A percentile compares a stretch with the other conserved stretches of the same genome.
These are phyloP conservation scores for Spodoptera exigua DNA, from an alignment of 2,888 invertebrate genomes.

Conservation along the genomic window DNA sequence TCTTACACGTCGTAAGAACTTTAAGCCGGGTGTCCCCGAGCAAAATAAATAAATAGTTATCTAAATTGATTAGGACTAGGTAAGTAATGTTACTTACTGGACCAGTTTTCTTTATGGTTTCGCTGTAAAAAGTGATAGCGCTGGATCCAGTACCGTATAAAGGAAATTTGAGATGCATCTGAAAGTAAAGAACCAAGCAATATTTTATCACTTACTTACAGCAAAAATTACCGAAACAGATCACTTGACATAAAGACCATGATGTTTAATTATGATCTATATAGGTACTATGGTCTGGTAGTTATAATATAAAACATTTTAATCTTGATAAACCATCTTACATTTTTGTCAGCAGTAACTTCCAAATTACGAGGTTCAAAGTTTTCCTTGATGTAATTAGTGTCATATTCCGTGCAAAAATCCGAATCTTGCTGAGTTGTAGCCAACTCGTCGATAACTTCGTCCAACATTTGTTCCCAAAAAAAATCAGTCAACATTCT, in stretches of 20 bases:
- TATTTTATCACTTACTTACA: too few species aligned
- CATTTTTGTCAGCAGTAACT: slow-evolving; percentile 79
- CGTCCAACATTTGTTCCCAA: slow-evolving; percentile 87
- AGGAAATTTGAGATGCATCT: slow-evolving; percentile 85
- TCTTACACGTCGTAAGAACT: too few species aligned
- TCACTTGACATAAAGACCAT: too few species aligned
- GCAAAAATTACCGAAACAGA: too few species aligned
- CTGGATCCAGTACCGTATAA: slow-evolving; percentile 86
- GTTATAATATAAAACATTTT: too few species aligned
- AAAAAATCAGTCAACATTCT: slow-evolving; percentile 84
- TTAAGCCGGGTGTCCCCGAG: too few species aligned
- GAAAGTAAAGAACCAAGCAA: slow-evolving; percentile 44
- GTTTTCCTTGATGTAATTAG: slow-evolving; percentile 78
- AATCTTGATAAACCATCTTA: slow-evolving; percentile 49
- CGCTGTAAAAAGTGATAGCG: slow-evolving; percentile 83
- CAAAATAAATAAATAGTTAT: too few species aligned
- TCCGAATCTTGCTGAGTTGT: slow-evolving; percentile 76
- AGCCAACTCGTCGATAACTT: slow-evolving; percentile 82
- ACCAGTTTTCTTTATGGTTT: slow-evolving; percentile 76
- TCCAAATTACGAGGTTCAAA: slow-evolving; percentile 80
- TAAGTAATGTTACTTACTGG: slow-evolving; percentile 78
- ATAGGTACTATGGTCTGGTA: too few species aligned
- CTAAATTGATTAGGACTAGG: too few species aligned
- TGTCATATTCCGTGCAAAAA: slow-evolving; percentile 83
- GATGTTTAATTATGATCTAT: too few species aligned